Evolutionary conservation across 2,888 invertebrate species (phyloP).

Genomic region (Drosophila trichaetosa): DNA sequence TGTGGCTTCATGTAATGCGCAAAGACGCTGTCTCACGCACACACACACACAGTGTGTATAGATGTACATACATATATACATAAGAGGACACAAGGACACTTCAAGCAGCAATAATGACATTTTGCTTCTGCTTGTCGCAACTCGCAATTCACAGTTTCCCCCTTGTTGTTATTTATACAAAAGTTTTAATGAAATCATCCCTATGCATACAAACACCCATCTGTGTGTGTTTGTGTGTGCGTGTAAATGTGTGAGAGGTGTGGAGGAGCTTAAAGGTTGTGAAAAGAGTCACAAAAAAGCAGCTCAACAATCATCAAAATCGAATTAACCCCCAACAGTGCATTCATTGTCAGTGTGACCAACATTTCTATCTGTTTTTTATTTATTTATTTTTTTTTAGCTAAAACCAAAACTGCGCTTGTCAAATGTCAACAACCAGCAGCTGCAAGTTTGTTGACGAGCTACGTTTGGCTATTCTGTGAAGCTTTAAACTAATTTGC

Average conservation of each 20-base stretch:
- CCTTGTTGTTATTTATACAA: constrained; percentile 59
- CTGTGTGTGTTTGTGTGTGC: background rate
- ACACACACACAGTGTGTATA: background rate
- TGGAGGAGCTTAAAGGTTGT: background rate
- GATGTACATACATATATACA: background rate
- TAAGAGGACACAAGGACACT: constrained; percentile 44
- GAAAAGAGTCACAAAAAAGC: constrained; percentile 13
- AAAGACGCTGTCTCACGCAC: constrained; percentile 32
- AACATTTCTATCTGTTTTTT: background rate
- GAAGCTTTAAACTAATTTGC: background rate
- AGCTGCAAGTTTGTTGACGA: background rate
- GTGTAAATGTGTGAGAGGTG: background rate
- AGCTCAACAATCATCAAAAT: constrained; percentile 43
- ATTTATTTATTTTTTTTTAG: background rate
- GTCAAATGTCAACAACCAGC: constrained; percentile 8
- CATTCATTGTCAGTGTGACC: constrained; percentile 34
- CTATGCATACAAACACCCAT: constrained; percentile 11
- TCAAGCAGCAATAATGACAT: constrained; percentile 66
- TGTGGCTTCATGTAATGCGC: constrained; percentile 51
- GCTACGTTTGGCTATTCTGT: background rate
- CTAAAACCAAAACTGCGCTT: constrained; percentile 13
- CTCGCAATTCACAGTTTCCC: constrained; percentile 20
- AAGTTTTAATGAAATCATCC: constrained; percentile 66
- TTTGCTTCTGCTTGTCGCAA: constrained; percentile 37
- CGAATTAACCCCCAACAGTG: constrained; percentile 25